phyloP scores from a whole-genome alignment of 1,140 invertebrate species.

The Coptotermes formosanus region DNA sequence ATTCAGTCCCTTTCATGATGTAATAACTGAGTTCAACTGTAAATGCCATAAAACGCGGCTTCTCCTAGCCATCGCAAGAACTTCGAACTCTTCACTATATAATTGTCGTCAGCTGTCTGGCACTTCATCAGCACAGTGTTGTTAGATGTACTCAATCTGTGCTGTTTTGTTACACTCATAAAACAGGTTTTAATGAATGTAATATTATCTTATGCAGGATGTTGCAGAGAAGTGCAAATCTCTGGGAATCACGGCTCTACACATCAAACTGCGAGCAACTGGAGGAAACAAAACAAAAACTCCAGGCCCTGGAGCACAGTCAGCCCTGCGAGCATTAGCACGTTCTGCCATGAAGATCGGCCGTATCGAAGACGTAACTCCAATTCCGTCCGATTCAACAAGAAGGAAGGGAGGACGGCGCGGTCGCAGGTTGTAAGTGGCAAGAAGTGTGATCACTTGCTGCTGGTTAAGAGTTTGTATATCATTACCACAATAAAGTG shows the following conservation, averaged over 20 bases:
- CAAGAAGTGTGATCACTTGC: neutral
- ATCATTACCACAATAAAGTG: neutral
- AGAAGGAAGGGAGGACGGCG: conserved; percentile 99
- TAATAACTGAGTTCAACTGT: too few relatives aligned
- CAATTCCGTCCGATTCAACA: conserved; percentile 97
- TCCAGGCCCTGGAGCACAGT: conserved; percentile 97
- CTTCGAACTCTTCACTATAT: too few relatives aligned
- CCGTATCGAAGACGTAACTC: conserved; percentile 98
- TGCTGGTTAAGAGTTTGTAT: neutral
- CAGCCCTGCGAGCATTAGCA: conserved; percentile 94
- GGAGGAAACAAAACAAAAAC: conserved; percentile 98
- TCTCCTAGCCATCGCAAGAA: too few relatives aligned
- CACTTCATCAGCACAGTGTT: too few relatives aligned
- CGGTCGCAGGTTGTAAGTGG: conserved; percentile 92
- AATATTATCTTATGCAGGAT: conserved; percentile 62
- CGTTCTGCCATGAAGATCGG: conserved; percentile 99
- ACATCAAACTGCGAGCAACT: conserved; percentile 97
- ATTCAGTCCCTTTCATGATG: too few relatives aligned
- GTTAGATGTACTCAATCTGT: too few relatives aligned
- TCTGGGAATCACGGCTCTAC: conserved; percentile 94
- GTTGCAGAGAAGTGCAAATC: conserved; percentile 98
- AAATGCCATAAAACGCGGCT: too few relatives aligned
- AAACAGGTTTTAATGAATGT: conserved; percentile 35
- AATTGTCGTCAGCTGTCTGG: too few relatives aligned
- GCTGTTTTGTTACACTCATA: too few relatives aligned